Evolutionary conservation across 2,113 vertebrate species (phyloP).

Genomic region (Istiophorus platypterus): DNA sequence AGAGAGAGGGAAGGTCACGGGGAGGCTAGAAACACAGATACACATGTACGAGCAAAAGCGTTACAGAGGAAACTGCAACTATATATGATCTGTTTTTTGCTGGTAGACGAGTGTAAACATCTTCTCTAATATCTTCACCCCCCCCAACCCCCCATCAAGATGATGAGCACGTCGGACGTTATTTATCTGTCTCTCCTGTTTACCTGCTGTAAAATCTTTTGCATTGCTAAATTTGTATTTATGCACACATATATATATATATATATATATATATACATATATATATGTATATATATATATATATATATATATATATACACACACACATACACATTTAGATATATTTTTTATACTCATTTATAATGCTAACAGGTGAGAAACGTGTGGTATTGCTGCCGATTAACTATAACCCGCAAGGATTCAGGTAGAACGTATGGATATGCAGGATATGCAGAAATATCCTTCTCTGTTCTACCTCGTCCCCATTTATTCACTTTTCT

Average conservation of each 20-base stretch:
- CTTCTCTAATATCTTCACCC: not conserved
- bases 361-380: not conserved
- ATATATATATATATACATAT: too few species aligned
- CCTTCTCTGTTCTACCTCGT: conserved; percentile 32
- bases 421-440: conserved; percentile 33
- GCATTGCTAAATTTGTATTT: not conserved
- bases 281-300: too few species aligned
- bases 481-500: conserved; percentile 49
- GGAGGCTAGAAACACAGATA: conserved; percentile 46
- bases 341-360: too few species aligned
- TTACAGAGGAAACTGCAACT: not conserved
- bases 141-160: not conserved
- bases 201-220: not conserved
- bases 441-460: conserved; percentile 28
- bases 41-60: conserved; percentile 31
- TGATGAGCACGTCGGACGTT: not conserved
- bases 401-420: not conserved
- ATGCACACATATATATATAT: too few species aligned
- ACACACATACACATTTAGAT: too few species aligned
- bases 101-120: not conserved
- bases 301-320: too few species aligned
- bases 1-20: conserved; percentile 46
- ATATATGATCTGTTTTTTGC: not conserved
- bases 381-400: not conserved
- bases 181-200: not conserved